These are phyloP conservation scores for Pandemis corylana DNA, from an alignment of 2,888 invertebrate genomes.

Conservation along the genomic window DNA sequence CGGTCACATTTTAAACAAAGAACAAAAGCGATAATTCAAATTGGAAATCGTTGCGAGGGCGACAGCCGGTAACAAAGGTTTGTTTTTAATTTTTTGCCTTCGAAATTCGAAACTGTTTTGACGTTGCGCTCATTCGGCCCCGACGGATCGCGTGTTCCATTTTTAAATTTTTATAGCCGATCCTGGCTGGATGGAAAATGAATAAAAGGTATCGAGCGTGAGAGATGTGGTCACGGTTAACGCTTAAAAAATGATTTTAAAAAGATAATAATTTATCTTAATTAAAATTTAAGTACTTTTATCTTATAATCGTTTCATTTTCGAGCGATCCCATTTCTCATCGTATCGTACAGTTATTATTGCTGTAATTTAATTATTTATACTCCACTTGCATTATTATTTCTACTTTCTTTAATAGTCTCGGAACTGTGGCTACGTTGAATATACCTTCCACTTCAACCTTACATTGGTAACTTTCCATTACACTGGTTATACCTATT, in stretches of 20 bases:
- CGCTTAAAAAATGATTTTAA: conserved; percentile 10
- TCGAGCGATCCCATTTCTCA: not conserved
- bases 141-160: conserved; percentile 46
- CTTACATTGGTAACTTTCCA: too few species aligned
- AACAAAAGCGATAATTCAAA: conserved; percentile 49
- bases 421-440: too few species aligned
- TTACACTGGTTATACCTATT: too few species aligned
- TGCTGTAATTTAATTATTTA: not conserved
- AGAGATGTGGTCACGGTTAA: conserved; percentile 32
- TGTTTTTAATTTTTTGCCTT: conserved; percentile 49
- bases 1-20: conserved; percentile 47
- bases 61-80: conserved; percentile 45
- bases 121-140: conserved; percentile 45
- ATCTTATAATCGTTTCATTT: not conserved
- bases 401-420: not conserved
- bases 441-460: too few species aligned
- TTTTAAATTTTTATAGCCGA: conserved; percentile 42
- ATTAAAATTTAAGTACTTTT: not conserved
- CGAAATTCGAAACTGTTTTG: conserved; percentile 51
- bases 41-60: conserved; percentile 44
- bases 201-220: conserved; percentile 38
- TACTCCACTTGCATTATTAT: too few species aligned
- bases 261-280: not conserved
- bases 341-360: not conserved
- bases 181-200: conserved; percentile 32